These are phyloP conservation scores for Pelusios castaneus DNA, from an alignment of 2,113 vertebrate species.

Conservation along the genomic window DNA sequence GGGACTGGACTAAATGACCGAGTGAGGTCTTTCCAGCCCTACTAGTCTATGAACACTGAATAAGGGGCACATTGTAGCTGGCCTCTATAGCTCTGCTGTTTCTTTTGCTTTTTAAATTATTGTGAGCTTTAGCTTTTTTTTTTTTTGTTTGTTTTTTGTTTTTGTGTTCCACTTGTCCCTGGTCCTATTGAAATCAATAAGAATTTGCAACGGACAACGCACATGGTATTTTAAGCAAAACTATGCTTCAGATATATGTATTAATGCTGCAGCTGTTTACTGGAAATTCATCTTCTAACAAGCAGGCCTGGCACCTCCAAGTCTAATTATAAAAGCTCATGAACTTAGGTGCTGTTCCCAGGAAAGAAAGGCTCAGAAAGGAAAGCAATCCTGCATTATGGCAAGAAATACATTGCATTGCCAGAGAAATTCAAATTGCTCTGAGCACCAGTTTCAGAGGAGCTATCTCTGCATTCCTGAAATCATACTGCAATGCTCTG, in stretches of 20 bases:
- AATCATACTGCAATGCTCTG: background rate
- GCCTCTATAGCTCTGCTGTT: background rate
- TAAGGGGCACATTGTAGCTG: background rate
- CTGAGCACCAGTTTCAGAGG: background rate
- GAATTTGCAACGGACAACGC: background rate
- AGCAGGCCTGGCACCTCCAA: background rate
- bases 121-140: background rate
- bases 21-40: no score
- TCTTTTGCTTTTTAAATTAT: background rate
- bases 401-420: background rate
- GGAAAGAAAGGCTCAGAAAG: background rate
- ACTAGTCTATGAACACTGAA: background rate
- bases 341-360: background rate
- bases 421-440: background rate
- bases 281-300: background rate
- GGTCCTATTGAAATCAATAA: background rate
- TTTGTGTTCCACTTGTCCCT: background rate
- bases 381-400: background rate
- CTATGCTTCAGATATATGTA: background rate
- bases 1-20: no score
- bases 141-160: no score
- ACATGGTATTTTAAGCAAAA: background rate
- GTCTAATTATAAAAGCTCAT: background rate
- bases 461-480: background rate
- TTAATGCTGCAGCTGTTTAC: background rate